Conservation (phyloP, 2,797 vertebrate species). For the Sciurus carolinensis region DNA sequence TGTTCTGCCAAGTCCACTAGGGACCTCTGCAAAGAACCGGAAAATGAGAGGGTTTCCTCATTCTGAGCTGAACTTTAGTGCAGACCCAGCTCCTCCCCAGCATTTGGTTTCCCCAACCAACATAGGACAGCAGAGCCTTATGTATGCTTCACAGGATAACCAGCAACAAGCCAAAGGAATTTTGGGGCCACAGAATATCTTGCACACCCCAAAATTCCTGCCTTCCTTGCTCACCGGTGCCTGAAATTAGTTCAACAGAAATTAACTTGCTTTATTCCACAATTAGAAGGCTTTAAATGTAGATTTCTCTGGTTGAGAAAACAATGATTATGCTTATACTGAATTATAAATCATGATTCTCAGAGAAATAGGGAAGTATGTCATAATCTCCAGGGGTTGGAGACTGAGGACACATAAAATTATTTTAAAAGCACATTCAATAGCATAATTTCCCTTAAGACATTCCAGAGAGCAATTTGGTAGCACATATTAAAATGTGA, state of each 20-base stretch:
- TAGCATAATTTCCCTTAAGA: background rate
- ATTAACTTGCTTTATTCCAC: constrained; percentile 65
- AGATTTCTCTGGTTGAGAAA: constrained; percentile 71
- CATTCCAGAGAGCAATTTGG: background rate
- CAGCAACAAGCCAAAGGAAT: background rate
- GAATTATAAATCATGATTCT: constrained; percentile 68
- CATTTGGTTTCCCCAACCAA: background rate
- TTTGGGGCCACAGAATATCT: constrained; percentile 5
- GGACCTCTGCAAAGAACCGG: background rate
- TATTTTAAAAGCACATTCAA: background rate
- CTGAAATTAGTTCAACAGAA: constrained; percentile 79
- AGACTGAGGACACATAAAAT: background rate
- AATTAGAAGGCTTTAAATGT: constrained; percentile 72
- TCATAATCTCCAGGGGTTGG: background rate
- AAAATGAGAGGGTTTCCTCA: background rate
- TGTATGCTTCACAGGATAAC: background rate
- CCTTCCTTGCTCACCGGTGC: constrained; percentile 72
- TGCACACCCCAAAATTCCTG: constrained; percentile 3
- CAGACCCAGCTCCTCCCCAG: background rate
- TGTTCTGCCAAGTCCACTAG: background rate
- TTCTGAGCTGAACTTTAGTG: background rate
- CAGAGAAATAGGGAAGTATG: background rate
- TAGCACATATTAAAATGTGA: background rate
- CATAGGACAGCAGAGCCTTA: background rate
- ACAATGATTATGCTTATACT: constrained; percentile 42